These are phyloP conservation scores for Hyposoter dolosus DNA, from an alignment of 2,888 invertebrate species.

Conservation along the genomic window DNA sequence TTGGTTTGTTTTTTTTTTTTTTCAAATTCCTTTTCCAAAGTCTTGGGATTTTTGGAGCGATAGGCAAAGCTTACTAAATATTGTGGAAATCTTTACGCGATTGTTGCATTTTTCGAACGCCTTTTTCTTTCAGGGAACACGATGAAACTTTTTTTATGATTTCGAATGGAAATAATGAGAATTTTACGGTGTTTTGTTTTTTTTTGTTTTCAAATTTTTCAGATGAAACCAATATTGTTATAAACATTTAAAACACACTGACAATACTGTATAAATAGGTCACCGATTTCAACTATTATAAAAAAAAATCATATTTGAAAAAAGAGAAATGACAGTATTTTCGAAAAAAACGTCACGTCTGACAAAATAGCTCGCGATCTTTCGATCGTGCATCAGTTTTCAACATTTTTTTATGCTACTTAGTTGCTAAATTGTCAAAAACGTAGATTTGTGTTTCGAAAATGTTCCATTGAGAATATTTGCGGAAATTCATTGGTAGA, in stretches of 20 bases:
- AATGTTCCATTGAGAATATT: conserved; percentile 28
- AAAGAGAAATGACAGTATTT: conserved; percentile 12
- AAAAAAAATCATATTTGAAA: conserved; percentile 8
- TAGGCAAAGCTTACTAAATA: not conserved
- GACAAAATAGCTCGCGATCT: not conserved
- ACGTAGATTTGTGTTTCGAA: conserved; percentile 6
- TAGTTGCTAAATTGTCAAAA: not conserved
- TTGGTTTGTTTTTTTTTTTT: not conserved
- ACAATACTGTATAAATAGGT: conserved; percentile 25
- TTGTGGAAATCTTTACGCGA: not conserved
- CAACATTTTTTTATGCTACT: not conserved
- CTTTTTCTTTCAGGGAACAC: not conserved
- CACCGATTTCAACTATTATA: not conserved
- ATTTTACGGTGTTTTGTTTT: not conserved
- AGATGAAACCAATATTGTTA: not conserved
- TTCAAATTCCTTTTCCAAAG: not conserved
- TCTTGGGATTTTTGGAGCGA: not conserved
- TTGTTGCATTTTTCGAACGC: not conserved
- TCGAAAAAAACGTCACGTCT: not conserved
- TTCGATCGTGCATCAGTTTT: not conserved
- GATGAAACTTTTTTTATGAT: not conserved
- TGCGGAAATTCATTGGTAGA: not conserved
- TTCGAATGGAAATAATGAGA: not conserved
- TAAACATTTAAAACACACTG: conserved; percentile 1
- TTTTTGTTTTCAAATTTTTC: not conserved